Conservation (phyloP, 2,888 invertebrate genomes). For the Drosophila dives region DNA sequence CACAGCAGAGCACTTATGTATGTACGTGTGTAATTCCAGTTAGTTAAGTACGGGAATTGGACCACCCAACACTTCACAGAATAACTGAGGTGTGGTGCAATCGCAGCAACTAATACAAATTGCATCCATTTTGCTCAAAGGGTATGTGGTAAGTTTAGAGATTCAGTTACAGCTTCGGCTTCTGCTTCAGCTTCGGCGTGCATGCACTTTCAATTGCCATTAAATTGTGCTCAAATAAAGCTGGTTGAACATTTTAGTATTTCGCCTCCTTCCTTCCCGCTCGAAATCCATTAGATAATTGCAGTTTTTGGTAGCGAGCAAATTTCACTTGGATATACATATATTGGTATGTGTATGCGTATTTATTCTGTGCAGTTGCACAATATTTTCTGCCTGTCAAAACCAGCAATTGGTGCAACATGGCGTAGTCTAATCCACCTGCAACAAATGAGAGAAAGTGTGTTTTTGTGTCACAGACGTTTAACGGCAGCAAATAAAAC, state of each 20-base stretch:
- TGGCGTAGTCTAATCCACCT: constrained; percentile 47
- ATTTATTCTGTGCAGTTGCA: constrained; percentile 68
- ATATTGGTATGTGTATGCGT: neutral
- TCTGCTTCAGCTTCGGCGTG: constrained; percentile 17
- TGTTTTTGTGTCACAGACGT: constrained; percentile 68
- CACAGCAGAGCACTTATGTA: constrained; percentile 34
- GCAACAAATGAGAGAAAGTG: constrained; percentile 62
- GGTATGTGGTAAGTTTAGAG: constrained; percentile 6
- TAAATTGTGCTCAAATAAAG: constrained; percentile 14
- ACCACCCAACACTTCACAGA: constrained; percentile 3
- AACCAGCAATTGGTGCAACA: constrained; percentile 33
- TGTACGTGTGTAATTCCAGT: constrained; percentile 9
- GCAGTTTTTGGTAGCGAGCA: constrained; percentile 48
- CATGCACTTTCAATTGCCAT: constrained; percentile 53
- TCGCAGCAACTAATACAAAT: neutral
- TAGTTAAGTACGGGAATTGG: constrained; percentile 19
- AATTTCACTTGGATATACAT: constrained; percentile 57
- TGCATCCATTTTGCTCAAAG: constrained; percentile 2
- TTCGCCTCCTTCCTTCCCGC: neutral
- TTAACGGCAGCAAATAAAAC: constrained; percentile 26
- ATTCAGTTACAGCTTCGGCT: neutral
- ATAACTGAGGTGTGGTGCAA: constrained; percentile 28
- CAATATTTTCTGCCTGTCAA: constrained; percentile 64
- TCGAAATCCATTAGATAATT: constrained; percentile 74
- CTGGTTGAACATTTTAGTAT: constrained; percentile 1